Evolutionary conservation across 2,888 invertebrate genomes (phyloP).

Genomic region (Drosophila stalkeri): DNA sequence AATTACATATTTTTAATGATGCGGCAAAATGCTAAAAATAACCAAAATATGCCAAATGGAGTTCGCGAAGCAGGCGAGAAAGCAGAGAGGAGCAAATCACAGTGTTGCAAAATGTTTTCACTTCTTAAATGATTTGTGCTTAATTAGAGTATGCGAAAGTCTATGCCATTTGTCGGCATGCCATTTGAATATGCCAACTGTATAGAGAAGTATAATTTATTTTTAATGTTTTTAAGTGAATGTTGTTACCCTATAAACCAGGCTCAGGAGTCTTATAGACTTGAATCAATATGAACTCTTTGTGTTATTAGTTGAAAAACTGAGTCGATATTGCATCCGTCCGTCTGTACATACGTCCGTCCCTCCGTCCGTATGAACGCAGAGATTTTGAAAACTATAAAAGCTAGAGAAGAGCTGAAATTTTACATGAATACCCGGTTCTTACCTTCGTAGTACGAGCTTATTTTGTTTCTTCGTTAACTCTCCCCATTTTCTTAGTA

Average conservation of each 20-base stretch:
- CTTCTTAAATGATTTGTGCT: constrained; percentile 25
- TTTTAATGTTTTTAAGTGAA: neutral
- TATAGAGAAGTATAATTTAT: neutral
- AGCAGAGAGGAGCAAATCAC: neutral
- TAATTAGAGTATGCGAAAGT: constrained; percentile 22
- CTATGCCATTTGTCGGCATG: neutral
- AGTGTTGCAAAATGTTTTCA: constrained; percentile 44
- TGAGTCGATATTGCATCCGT: too few species aligned
- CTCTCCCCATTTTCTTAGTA: too few species aligned
- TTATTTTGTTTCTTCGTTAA: too few species aligned
- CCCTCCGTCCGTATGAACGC: too few species aligned
- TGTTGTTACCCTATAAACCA: neutral
- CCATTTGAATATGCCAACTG: neutral
- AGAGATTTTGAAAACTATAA: too few species aligned
- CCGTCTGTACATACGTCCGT: too few species aligned
- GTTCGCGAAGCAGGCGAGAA: neutral
- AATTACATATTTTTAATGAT: constrained; percentile 55
- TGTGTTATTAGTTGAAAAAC: too few species aligned
- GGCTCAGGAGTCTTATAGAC: neutral
- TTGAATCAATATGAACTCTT: neutral
- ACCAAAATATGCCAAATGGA: constrained; percentile 18
- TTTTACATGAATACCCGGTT: too few species aligned
- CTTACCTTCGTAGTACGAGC: too few species aligned
- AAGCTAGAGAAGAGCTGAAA: too few species aligned
- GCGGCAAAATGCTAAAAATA: constrained; percentile 39